Evolutionary conservation across 2,797 vertebrate genomes (phyloP).

Genomic region (Xiphorhynchus erythropygius): DNA sequence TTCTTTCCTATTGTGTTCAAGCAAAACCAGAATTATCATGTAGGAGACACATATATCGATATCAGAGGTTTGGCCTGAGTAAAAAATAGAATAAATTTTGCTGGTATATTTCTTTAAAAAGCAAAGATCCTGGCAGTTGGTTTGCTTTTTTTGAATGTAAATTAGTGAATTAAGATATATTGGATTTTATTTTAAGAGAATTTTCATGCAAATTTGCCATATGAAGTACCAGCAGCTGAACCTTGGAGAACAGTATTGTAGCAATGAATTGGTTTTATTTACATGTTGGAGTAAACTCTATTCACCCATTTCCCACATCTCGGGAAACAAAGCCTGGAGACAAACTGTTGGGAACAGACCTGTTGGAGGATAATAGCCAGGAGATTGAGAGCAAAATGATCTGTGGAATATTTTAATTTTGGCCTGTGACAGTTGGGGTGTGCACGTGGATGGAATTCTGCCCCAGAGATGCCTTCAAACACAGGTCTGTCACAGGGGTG

Average conservation of each 20-base stretch:
- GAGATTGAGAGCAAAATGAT: not conserved
- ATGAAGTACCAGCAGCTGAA: not conserved
- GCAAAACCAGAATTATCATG: not conserved
- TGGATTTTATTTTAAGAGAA: not conserved
- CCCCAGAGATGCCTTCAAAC: not conserved
- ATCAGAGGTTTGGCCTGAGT: not conserved
- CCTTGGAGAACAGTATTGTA: not conserved
- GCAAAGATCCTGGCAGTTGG: not conserved
- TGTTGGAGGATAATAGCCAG: not conserved
- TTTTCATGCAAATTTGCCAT: not conserved
- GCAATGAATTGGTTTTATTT: not conserved
- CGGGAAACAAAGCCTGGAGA: not conserved
- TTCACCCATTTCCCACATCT: not conserved
- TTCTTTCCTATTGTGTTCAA: not conserved
- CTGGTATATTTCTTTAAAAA: not conserved
- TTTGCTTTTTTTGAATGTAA: not conserved
- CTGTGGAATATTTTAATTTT: not conserved
- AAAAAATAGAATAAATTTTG: not conserved
- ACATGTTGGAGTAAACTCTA: not conserved
- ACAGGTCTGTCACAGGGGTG: fast-evolving
- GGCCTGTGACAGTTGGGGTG: not conserved
- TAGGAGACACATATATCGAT: not conserved
- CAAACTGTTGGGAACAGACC: not conserved
- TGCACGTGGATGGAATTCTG: not conserved
- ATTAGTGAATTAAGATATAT: not conserved